These are phyloP conservation scores for Pongo abelii DNA, from an alignment of 2,113 vertebrate species.

Conservation along the genomic window DNA sequence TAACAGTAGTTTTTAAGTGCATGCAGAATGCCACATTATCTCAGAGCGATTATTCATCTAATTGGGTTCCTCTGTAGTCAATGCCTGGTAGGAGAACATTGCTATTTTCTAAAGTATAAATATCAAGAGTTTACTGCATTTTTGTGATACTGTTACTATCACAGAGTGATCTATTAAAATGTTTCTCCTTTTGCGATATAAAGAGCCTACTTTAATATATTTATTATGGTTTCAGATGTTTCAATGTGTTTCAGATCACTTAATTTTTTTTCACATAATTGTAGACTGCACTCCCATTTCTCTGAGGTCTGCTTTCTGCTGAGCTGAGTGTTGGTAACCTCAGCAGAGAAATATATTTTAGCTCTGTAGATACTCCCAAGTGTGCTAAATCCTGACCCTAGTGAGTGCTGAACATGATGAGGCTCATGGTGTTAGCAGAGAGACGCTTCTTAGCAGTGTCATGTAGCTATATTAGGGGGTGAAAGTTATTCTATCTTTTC, in stretches of 20 bases:
- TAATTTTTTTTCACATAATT: neutral
- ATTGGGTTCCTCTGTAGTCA: neutral
- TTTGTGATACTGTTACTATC: neutral
- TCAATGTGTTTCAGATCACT: neutral
- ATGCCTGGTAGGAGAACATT: neutral
- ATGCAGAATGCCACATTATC: neutral
- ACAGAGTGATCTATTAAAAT: neutral
- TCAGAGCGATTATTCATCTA: neutral
- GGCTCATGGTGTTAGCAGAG: neutral
- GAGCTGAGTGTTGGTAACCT: neutral
- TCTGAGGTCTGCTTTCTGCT: neutral
- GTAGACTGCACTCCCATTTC: neutral
- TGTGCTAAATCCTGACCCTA: neutral
- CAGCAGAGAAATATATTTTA: neutral
- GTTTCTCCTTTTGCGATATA: neutral
- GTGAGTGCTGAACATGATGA: neutral
- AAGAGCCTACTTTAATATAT: neutral
- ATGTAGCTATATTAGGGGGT: too few relatives aligned
- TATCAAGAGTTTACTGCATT: neutral
- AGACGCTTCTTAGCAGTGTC: neutral
- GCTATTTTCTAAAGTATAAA: neutral
- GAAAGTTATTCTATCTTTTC: neutral
- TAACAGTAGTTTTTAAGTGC: neutral
- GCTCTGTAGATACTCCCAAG: neutral
- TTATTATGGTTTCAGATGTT: neutral